phyloP scores from a whole-genome alignment of 2,113 vertebrate species.

The Cyprinus carpio region DNA sequence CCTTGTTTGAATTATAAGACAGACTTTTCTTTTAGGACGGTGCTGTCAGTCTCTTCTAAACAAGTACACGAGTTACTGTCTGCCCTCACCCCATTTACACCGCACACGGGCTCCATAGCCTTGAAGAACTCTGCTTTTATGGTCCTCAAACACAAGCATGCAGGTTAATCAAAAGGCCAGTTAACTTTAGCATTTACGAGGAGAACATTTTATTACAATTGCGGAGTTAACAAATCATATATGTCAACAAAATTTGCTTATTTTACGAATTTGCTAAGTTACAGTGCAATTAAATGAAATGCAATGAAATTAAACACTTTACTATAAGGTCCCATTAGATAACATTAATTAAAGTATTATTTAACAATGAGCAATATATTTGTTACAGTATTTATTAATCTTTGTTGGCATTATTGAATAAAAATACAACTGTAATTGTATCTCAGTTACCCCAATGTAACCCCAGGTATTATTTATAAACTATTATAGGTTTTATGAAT shows the following conservation, averaged over 20 bases:
- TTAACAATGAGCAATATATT: background rate
- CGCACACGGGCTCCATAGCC: background rate
- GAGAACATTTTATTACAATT: background rate
- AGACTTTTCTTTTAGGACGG: conserved; percentile 1
- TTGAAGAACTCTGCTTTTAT: conserved; percentile 17
- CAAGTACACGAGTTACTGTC: conserved; percentile 13
- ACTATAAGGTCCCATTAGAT: background rate
- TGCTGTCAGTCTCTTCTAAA: conserved; percentile 27
- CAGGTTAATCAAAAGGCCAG: conserved; percentile 18
- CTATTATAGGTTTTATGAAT: no score
- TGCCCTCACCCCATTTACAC: conserved; percentile 3
- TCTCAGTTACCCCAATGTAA: no score
- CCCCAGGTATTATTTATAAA: no score
- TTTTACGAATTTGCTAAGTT: background rate
- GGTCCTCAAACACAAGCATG: conserved; percentile 11
- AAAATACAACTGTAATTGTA: background rate
- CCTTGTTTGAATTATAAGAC: background rate
- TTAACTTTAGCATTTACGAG: conserved; percentile 38
- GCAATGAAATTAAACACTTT: background rate
- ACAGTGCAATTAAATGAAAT: background rate
- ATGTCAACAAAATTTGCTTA: background rate
- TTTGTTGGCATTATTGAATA: background rate
- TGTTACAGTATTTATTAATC: background rate
- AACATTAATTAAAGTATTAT: background rate
- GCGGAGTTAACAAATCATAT: background rate